Evolutionary conservation across 2,888 invertebrate genomes (phyloP).

Genomic region (Anagyrus pseudococci): DNA sequence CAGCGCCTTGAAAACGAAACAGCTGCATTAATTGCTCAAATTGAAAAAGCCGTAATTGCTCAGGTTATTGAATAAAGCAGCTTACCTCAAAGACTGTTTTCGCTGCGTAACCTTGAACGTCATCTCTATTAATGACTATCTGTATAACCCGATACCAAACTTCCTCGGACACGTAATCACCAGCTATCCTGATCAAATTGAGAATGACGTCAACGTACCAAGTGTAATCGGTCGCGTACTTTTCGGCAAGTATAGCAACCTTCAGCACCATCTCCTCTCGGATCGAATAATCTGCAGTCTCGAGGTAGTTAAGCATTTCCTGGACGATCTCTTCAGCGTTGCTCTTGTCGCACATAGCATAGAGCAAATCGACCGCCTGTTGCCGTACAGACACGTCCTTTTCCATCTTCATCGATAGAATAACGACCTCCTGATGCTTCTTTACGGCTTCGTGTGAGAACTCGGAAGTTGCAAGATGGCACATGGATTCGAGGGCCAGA

Average conservation of each 20-base stretch:
- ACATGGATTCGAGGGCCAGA: slow-evolving; percentile 98
- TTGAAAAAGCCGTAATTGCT: slow-evolving; percentile 18
- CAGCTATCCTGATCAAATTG: slow-evolving; percentile 98
- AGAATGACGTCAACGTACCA: slow-evolving; percentile 99
- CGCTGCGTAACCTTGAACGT: slow-evolving; percentile 99
- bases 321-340: slow-evolving; percentile 99
- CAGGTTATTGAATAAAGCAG: background rate
- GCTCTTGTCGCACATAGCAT: slow-evolving; percentile 99
- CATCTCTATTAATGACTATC: slow-evolving; percentile 98
- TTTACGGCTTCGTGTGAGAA: slow-evolving; percentile 99
- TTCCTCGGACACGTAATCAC: slow-evolving; percentile 99
- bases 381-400: slow-evolving; percentile 98
- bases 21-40: slow-evolving; percentile 8
- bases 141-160: slow-evolving; percentile 99
- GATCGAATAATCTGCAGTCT: slow-evolving; percentile 99
- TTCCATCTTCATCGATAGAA: slow-evolving; percentile 98
- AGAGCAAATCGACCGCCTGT: slow-evolving; percentile 96
- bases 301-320: slow-evolving; percentile 98
- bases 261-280: slow-evolving; percentile 99
- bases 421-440: slow-evolving; percentile 99
- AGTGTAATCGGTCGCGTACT: slow-evolving; percentile 99
- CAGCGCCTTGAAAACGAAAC: slow-evolving; percentile 70
- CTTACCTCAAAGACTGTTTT: slow-evolving; percentile 96
- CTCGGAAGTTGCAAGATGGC: slow-evolving; percentile 97
- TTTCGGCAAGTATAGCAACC: slow-evolving; percentile 98